Percentiles rank a stretch among this genome's conserved stretches.
phyloP scores from a whole-genome alignment of 2,113 vertebrate genomes.

The Pachyramphus minor region DNA sequence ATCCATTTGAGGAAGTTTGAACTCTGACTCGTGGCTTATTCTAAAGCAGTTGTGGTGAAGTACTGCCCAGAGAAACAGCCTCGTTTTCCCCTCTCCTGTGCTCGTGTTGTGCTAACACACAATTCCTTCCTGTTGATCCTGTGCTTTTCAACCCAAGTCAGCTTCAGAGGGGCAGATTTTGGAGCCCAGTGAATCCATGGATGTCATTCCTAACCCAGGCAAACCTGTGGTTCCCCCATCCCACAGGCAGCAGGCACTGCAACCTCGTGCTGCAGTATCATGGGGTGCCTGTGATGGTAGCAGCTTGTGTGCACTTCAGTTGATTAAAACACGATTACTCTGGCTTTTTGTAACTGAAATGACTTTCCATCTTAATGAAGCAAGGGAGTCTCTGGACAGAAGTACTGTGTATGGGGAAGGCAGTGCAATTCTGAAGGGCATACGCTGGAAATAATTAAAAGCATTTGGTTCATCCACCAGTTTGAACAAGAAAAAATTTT shows the following conservation, averaged over 20 bases:
- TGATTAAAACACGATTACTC: slow-evolving; percentile 33
- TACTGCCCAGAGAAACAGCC: not conserved
- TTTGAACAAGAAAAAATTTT: slow-evolving; percentile 31
- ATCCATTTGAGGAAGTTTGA: not conserved
- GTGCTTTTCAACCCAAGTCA: not conserved
- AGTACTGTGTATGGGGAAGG: not conserved
- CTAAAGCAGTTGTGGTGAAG: not conserved
- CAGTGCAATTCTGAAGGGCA: slow-evolving; percentile 36
- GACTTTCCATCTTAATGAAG: slow-evolving; percentile 43
- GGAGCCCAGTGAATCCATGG: not conserved
- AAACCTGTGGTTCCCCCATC: not conserved
- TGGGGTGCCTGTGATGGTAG: not conserved
- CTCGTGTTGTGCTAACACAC: not conserved
- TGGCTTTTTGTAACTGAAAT: slow-evolving; percentile 38
- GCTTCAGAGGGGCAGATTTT: not conserved
- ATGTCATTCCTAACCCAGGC: not conserved
- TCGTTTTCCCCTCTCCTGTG: not conserved
- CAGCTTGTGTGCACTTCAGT: not conserved
- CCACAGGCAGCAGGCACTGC: not conserved
- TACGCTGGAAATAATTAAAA: slow-evolving; percentile 52
- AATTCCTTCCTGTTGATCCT: not conserved
- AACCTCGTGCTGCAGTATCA: not conserved
- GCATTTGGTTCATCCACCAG: slow-evolving; percentile 12
- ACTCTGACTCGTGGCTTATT: not conserved
- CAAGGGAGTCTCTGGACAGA: slow-evolving; percentile 50